Base-by-base conservation (phyloP, 1,140 invertebrate genomes). In the Trichonephila clavata region DNA sequence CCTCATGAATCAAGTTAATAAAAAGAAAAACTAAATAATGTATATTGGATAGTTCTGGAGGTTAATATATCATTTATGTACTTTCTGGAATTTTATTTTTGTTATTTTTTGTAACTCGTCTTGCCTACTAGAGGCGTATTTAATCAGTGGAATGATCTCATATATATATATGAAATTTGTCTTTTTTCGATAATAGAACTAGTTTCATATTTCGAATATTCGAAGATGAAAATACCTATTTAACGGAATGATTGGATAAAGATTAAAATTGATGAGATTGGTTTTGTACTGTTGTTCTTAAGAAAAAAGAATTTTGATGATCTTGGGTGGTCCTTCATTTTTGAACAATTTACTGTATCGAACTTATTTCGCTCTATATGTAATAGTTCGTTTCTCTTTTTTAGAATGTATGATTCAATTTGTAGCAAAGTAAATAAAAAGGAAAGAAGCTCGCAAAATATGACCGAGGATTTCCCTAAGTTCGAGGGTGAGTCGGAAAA, bases 61-160 rank as follows among this genome's bases (percentile, higher is more conserved):
- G 59, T 83, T 83, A 83, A 83, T 83, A 83, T 83, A 59, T 83
- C 50, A 83, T 83, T 57, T 83, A 50, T 83, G 39, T 83, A 59
- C 50, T 77, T 83, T 59, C 43, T 50, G 63, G 10, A 57, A n/a
- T 83, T 83, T 59, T 83, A 24, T 50, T 18, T 13, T 50, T 50
- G 50, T 10, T 50, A 50, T 50, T 50, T 50, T 50, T 57, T 13
- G 57, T n/a, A 14, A 32, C 20, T 27, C 5, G 16, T 7, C 77
- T 5, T 57, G n/a, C 20, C 43, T 21, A 1, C 20, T 2, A 50
- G 81, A 57, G 81, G 50, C 39, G 27, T 83, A n/a, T 83, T 83
- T 50, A 57, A 83, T 50, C 81, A 57, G 50, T 18, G 81, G 20
- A 59, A 83, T 57, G n/a, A 20, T 13, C 8, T n/a, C 43, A 50